Conservation (phyloP, 2,888 invertebrate species). For the Achlya flavicornis region DNA sequence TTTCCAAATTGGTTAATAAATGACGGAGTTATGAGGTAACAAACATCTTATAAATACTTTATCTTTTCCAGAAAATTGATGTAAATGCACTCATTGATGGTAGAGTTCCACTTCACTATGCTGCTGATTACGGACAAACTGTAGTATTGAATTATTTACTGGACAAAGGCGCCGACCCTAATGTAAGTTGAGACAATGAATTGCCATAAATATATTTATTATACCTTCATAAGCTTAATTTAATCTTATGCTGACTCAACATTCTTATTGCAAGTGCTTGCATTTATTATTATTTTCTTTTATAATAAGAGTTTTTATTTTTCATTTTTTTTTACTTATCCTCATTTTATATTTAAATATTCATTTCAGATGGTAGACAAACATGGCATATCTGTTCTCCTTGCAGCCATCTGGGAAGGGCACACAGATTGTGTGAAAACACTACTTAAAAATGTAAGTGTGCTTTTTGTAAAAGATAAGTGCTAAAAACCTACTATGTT, state of each 20-base stretch:
- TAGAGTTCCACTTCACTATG: conserved; percentile 94
- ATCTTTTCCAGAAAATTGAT: conserved; percentile 87
- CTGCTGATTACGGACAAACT: conserved; percentile 97
- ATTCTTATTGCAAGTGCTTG: no score
- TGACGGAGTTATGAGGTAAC: no score
- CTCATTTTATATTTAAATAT: conserved; percentile 10
- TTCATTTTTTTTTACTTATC: no score
- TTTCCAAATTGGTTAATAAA: no score
- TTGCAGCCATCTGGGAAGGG: conserved; percentile 98
- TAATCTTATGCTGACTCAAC: neutral
- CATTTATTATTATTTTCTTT: neutral
- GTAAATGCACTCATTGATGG: conserved; percentile 95
- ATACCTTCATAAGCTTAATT: neutral
- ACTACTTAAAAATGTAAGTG: conserved; percentile 91
- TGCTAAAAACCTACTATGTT: neutral
- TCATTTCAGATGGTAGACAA: conserved; percentile 92
- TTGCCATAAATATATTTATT: neutral
- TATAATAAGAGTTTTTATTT: neutral
- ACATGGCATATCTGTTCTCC: conserved; percentile 96
- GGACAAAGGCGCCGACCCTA: conserved; percentile 95
- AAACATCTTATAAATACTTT: conserved; percentile 16
- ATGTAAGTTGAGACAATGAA: conserved; percentile 84
- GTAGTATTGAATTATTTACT: conserved; percentile 95
- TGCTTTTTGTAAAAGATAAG: neutral
- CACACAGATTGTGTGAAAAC: conserved; percentile 96